phyloP scores from a whole-genome alignment of 2,888 invertebrate genomes.

The Troides helena region DNA sequence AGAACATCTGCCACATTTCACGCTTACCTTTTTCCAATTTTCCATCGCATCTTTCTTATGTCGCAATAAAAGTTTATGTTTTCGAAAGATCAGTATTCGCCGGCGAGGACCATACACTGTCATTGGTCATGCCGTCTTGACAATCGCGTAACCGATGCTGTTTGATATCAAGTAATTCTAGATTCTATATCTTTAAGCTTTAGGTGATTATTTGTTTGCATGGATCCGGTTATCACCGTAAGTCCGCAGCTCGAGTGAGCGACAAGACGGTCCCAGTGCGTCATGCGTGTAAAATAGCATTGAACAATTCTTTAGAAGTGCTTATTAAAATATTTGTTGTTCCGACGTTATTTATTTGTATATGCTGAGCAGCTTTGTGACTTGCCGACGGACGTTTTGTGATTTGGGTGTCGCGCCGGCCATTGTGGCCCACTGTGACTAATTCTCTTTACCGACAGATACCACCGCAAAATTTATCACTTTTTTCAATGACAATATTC shows the following conservation, averaged over 20 bases:
- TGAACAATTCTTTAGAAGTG: constrained; percentile 73
- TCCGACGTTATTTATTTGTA: constrained; percentile 77
- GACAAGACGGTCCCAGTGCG: constrained; percentile 48
- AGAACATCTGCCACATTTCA: constrained; percentile 73
- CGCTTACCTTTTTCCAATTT: constrained; percentile 72
- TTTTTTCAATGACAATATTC: constrained; percentile 34
- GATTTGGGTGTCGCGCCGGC: constrained; percentile 60
- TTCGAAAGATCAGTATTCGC: constrained; percentile 62
- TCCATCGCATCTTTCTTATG: constrained; percentile 63
- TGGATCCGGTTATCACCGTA: constrained; percentile 29
- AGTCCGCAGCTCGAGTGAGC: constrained; percentile 38
- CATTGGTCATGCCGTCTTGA: constrained; percentile 71
- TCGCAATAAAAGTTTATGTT: constrained; percentile 70
- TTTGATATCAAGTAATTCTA: constrained; percentile 35
- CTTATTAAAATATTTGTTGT: constrained; percentile 81
- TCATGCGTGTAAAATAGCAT: constrained; percentile 68
- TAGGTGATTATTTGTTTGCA: constrained; percentile 33
- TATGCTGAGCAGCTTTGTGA: constrained; percentile 67
- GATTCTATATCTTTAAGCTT: constrained; percentile 35
- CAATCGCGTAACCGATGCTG: constrained; percentile 46
- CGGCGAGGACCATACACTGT: constrained; percentile 54
- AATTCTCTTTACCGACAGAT: constrained; percentile 61
- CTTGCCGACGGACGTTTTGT: constrained; percentile 56
- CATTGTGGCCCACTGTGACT: constrained; percentile 68
- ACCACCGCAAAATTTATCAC: constrained; percentile 61